phyloP scores from a whole-genome alignment of 1,140 invertebrate species.

The Apis laboriosa region DNA sequence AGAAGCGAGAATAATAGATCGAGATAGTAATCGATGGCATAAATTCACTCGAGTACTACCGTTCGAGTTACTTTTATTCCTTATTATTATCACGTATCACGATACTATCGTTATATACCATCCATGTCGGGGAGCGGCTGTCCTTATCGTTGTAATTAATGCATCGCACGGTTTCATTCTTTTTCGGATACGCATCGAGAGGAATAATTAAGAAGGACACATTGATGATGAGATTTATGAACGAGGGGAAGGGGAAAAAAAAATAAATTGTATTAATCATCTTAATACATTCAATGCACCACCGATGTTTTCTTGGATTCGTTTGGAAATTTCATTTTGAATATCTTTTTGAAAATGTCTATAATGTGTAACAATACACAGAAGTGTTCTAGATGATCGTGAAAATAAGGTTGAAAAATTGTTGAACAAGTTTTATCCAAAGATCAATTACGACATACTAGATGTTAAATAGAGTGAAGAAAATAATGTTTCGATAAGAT shows the following conservation, averaged over 20 bases:
- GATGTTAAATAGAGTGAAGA: neutral
- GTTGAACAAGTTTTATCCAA: neutral
- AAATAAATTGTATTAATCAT: too few species aligned
- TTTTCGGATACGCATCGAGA: neutral
- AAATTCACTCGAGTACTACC: constrained; percentile 34
- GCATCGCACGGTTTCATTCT: neutral
- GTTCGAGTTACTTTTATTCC: constrained; percentile 27
- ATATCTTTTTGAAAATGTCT: too few species aligned
- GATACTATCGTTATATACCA: neutral
- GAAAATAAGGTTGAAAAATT: neutral
- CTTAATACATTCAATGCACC: too few species aligned
- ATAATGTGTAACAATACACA: too few species aligned
- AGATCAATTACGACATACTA: neutral
- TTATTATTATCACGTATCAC: constrained; percentile 31
- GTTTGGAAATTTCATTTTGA: too few species aligned
- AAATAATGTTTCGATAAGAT: constrained; percentile 1
- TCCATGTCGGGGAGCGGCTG: neutral
- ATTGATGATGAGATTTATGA: neutral
- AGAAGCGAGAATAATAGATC: constrained; percentile 40
- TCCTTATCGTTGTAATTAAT: constrained; percentile 12
- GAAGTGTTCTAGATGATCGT: neutral
- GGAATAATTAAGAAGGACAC: neutral
- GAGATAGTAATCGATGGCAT: constrained; percentile 27
- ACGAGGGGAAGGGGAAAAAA: too few species aligned
- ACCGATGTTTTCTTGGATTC: too few species aligned